Evolutionary conservation across 2,797 vertebrate genomes (phyloP).

Genomic region (Stomatorhinus walkeri): DNA sequence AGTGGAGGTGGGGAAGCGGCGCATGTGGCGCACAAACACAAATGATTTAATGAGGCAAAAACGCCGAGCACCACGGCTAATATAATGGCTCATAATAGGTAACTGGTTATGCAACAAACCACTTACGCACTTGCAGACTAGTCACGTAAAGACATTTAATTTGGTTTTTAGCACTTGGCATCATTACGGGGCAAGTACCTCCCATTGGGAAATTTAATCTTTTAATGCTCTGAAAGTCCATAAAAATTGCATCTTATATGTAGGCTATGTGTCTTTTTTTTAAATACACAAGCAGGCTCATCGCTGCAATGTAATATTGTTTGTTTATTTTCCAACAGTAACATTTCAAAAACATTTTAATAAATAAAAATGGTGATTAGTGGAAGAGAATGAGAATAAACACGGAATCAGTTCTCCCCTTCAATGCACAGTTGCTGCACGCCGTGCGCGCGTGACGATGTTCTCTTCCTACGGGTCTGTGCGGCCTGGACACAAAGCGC

Average conservation of each 20-base stretch:
- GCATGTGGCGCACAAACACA: background rate
- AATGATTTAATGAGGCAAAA: background rate
- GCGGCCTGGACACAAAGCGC: background rate
- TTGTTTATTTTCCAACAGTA: background rate
- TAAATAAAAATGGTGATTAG: background rate
- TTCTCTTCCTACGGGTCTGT: background rate
- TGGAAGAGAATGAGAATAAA: background rate
- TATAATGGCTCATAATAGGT: background rate
- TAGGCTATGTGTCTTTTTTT: background rate
- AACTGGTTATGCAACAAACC: background rate
- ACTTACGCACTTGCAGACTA: background rate
- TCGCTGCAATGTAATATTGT: background rate
- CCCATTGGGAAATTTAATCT: slow-evolving; percentile 6
- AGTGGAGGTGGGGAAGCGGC: background rate
- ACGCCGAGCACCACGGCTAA: background rate
- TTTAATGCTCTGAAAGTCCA: slow-evolving; percentile 1
- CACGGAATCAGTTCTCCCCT: background rate
- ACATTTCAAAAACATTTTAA: slow-evolving; percentile 2
- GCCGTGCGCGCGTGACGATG: background rate
- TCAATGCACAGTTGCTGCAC: background rate
- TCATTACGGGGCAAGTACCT: slow-evolving; percentile 1
- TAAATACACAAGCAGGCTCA: background rate
- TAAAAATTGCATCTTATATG: background rate
- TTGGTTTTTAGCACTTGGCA: background rate
- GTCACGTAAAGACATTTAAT: slow-evolving; percentile 2